Evolutionary conservation across 2,888 invertebrate species (phyloP).

Genomic region (Chrysotoxum bicinctum): DNA sequence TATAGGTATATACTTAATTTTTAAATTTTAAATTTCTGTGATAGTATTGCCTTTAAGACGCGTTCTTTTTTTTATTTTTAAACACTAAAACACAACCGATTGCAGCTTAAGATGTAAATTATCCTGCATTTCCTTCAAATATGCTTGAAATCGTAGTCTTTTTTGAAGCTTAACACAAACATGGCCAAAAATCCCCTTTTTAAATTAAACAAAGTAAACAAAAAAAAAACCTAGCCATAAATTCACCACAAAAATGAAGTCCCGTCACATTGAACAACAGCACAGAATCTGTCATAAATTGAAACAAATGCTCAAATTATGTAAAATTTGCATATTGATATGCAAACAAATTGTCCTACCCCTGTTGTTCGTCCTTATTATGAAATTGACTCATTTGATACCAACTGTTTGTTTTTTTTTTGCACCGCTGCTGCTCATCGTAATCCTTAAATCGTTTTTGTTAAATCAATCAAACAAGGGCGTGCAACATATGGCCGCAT

Average conservation of each 20-base stretch:
- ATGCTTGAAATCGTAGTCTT: not conserved
- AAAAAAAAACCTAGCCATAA: conserved; percentile 11
- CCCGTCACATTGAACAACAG: not conserved
- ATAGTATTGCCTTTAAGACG: no score
- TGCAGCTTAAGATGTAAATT: not conserved
- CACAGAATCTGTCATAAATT: conserved; percentile 26
- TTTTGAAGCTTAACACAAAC: not conserved
- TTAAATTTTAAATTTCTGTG: no score
- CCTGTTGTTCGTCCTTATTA: conserved; percentile 41
- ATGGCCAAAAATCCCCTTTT: not conserved
- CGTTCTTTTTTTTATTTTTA: no score
- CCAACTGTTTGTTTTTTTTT: conserved; percentile 5
- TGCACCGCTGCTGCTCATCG: conserved; percentile 28
- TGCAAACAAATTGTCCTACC: conserved; percentile 54
- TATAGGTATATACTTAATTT: no score
- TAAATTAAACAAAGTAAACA: conserved; percentile 14
- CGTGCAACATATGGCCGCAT: conserved; percentile 69
- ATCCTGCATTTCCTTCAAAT: not conserved
- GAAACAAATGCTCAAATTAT: conserved; percentile 64
- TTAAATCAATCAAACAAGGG: conserved; percentile 73
- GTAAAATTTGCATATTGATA: conserved; percentile 64
- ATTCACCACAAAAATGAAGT: conserved; percentile 45
- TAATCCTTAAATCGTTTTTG: conserved; percentile 71
- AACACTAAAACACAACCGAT: not conserved
- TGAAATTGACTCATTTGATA: conserved; percentile 67